Conservation (phyloP, 2,797 vertebrate species). For the Psittacula echo region DNA sequence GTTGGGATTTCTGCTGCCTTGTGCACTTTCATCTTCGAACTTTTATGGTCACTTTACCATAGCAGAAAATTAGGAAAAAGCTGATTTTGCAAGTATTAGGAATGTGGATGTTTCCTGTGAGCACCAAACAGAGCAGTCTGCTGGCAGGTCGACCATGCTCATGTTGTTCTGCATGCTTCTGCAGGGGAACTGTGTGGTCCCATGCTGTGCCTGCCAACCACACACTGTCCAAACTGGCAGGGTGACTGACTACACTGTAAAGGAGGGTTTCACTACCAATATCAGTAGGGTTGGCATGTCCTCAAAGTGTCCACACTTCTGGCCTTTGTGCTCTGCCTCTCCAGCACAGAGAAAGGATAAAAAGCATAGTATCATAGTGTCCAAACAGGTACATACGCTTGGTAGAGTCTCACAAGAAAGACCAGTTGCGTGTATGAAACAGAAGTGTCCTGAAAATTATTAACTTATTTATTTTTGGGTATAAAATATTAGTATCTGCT, state of each 20-base stretch:
- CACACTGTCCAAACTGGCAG: too few species aligned
- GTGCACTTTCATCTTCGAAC: not conserved
- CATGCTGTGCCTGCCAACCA: fast-evolving
- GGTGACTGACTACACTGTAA: not conserved
- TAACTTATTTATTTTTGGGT: not conserved
- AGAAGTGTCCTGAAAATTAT: not conserved
- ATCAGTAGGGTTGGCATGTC: not conserved
- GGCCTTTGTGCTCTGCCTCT: not conserved
- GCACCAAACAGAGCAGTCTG: fast-evolving
- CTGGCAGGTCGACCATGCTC: not conserved
- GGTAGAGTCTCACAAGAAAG: not conserved
- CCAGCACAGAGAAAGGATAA: not conserved
- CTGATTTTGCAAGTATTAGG: not conserved
- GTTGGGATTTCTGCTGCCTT: not conserved
- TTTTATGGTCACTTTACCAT: not conserved
- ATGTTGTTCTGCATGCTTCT: fast-evolving
- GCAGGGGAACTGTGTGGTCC: not conserved
- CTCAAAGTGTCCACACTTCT: not conserved
- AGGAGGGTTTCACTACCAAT: not conserved
- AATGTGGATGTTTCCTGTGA: not conserved
- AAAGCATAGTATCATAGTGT: not conserved
- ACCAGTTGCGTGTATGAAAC: not conserved
- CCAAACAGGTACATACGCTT: not conserved
- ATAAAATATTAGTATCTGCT: not conserved
- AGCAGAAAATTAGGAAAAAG: not conserved